Base-by-base conservation (phyloP, 2,797 vertebrate genomes). In the Borostomias antarcticus region DNA sequence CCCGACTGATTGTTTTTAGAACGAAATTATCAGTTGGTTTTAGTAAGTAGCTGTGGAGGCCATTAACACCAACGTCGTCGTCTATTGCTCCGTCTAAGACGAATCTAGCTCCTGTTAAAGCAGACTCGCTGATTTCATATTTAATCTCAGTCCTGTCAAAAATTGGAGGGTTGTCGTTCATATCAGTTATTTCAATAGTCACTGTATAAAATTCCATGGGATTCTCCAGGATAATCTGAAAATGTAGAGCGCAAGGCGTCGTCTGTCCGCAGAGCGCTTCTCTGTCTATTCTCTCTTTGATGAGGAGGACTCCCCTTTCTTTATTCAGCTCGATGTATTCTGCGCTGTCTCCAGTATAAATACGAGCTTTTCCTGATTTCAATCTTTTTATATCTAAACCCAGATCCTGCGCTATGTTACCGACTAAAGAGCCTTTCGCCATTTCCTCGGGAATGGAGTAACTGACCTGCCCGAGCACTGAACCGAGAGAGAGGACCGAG, bases 381-480 rank as follows among this genome's bases (percentile, higher is more conserved):
- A 92, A 54, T 17, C 87, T 77, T 57, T 80, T 84, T 0, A 85
- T 8, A 65, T 89, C 77, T 23, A 91, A 56, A 5, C 87, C 88
- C 62, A 91, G 83, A 82, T 91, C 90, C 11, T 82, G 82, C 32
- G 78, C 89, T 3, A 91, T 83, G 28, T 91, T 87, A 32, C 90
- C 88, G 0, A 91, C 74, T 4, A 85, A 35, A 0, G 88, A 91
- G 0, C 88, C 89, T 69, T 76, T 88, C 1, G 60, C 0, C 90
- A 91, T 90, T 82, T 91, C 90, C 62, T 92, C 91, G 0, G 87
- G 88, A 48, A 92, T 67, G 0, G 88, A 87, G 52, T 80, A 92
- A 59, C 83, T 88, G 72, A 91, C 82, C 48, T 92, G 89, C 0
- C 86, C 81, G 52, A 62, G 29, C 32, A 61, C 85, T 1, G 61